Evolutionary conservation across 2,797 vertebrate genomes (phyloP).

Genomic region (Pteropus rufus): DNA sequence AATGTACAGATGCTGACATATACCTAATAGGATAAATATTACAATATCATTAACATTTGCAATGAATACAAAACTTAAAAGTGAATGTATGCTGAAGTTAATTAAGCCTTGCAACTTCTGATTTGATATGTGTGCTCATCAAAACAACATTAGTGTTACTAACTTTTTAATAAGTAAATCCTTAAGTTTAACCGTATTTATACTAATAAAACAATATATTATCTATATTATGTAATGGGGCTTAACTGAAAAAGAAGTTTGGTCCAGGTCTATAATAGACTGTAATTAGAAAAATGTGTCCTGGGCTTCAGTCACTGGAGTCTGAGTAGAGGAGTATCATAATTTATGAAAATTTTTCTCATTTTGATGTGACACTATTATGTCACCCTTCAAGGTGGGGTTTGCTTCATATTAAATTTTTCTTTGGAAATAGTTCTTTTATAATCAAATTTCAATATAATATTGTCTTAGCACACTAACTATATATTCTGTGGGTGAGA

Average conservation of each 20-base stretch:
- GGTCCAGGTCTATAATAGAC: background rate
- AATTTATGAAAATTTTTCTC: background rate
- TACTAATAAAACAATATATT: background rate
- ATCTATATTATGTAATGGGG: background rate
- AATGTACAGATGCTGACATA: background rate
- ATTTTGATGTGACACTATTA: background rate
- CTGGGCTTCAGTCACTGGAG: background rate
- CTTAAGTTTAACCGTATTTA: background rate
- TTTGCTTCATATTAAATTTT: background rate
- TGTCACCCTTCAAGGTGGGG: background rate
- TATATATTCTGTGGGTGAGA: background rate
- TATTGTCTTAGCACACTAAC: background rate
- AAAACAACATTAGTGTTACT: background rate
- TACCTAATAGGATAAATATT: background rate
- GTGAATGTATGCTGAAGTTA: background rate
- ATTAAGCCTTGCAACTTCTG: background rate
- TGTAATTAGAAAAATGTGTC: background rate
- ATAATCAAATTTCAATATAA: background rate
- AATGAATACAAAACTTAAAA: slow-evolving; percentile 59
- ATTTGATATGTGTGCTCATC: background rate
- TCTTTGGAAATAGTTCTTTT: background rate
- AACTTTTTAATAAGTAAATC: background rate
- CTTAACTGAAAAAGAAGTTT: background rate
- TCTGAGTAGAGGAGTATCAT: background rate
- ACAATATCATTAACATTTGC: background rate